Evolutionary conservation across 2,888 invertebrate species (phyloP).

Genomic region (Omphaloscelis lunosa): DNA sequence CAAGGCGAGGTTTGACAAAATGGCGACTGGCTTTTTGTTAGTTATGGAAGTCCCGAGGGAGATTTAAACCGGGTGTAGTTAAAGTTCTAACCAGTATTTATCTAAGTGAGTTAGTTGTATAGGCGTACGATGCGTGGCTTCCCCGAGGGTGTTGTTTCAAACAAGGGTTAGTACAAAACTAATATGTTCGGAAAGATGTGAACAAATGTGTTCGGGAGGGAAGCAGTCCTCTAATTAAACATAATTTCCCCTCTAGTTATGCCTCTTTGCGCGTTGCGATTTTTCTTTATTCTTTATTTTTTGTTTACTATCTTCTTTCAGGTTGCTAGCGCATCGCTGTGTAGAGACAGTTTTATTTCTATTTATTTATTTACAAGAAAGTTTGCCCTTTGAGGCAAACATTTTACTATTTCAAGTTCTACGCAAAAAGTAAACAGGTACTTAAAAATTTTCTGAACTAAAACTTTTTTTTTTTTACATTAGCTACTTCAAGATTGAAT

Average conservation of each 20-base stretch:
- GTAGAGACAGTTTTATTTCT: background rate
- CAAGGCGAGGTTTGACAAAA: constrained; percentile 24
- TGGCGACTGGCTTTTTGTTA: constrained; percentile 29
- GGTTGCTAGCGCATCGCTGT: constrained; percentile 10
- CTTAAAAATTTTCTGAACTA: background rate
- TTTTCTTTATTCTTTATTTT: background rate
- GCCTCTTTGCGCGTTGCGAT: constrained; percentile 1
- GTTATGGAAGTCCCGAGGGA: constrained; percentile 23
- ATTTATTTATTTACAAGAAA: background rate
- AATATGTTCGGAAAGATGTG: constrained; percentile 46
- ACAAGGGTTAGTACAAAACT: constrained; percentile 44
- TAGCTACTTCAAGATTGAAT: background rate
- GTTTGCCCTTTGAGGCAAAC: background rate
- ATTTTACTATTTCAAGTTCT: background rate
- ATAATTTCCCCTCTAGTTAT: background rate
- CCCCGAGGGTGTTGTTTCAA: constrained; percentile 41
- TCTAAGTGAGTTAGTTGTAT: constrained; percentile 42
- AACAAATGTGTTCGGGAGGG: constrained; percentile 41
- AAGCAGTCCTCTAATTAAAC: constrained; percentile 22
- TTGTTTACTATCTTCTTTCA: background rate
- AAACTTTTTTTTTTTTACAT: background rate
- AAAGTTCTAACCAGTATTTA: constrained; percentile 59
- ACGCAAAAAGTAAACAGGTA: background rate
- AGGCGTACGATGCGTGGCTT: constrained; percentile 25
- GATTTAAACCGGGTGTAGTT: constrained; percentile 33